Percentiles rank a stretch among this genome's conserved stretches.
Conservation (phyloP, 2,113 vertebrate genomes). For the Carettochelys insculpta region DNA sequence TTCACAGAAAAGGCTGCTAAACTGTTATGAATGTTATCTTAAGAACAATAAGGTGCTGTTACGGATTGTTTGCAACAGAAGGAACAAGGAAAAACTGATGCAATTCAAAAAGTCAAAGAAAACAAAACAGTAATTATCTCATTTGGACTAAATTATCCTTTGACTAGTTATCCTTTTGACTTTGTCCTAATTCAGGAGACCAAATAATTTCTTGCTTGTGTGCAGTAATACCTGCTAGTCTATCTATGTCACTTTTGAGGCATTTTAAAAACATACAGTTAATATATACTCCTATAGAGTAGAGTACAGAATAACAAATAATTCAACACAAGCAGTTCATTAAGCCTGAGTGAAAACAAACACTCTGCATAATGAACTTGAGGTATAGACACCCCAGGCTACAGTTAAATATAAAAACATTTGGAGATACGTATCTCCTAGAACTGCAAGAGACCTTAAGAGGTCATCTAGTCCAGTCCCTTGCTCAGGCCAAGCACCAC, state of each 20-base stretch:
- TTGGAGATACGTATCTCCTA: too few species aligned
- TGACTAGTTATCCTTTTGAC: not conserved
- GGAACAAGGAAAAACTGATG: slow-evolving; percentile 1
- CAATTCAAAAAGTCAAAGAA: not conserved
- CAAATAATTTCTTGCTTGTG: not conserved
- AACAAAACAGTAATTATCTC: not conserved
- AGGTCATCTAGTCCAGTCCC: too few species aligned
- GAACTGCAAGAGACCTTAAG: too few species aligned
- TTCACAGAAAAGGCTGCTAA: not conserved
- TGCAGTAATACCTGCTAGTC: not conserved
- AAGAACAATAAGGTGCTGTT: not conserved
- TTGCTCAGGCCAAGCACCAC: too few species aligned
- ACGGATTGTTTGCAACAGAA: not conserved
- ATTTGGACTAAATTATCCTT: not conserved
- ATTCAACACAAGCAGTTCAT: not conserved
- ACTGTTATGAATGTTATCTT: not conserved
- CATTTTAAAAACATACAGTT: not conserved
- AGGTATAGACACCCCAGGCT: accelerated
- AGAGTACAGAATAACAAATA: not conserved
- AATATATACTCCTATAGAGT: not conserved
- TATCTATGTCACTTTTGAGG: not conserved
- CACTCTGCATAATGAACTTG: not conserved
- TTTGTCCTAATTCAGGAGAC: not conserved
- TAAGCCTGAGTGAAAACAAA: not conserved
- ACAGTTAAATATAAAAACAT: too few species aligned